These are phyloP conservation scores for Champsocephalus esox DNA, from an alignment of 2,797 vertebrate genomes.

Conservation along the genomic window DNA sequence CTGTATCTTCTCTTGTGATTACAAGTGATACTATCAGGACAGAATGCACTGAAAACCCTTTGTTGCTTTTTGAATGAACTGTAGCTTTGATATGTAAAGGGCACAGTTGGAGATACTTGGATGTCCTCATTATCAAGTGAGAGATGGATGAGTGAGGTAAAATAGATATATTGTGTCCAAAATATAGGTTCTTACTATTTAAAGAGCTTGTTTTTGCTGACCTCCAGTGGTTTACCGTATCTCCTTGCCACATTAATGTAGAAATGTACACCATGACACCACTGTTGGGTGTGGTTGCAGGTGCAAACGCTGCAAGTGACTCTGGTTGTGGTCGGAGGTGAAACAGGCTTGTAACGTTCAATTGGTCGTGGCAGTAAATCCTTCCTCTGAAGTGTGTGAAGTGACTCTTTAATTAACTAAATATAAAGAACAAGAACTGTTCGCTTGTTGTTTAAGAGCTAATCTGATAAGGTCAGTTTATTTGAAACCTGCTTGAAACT, in stretches of 20 bases:
- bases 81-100: background rate
- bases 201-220: background rate
- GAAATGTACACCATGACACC: background rate
- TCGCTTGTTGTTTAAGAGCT: background rate
- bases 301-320: background rate
- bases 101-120: background rate
- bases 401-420: too few species aligned
- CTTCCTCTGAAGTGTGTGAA: too few species aligned
- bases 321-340: too few species aligned
- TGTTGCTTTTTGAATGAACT: slow-evolving; percentile 14
- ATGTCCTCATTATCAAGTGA: background rate
- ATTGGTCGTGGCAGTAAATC: background rate
- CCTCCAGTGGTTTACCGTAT: background rate
- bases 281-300: background rate
- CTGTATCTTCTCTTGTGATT: slow-evolving; percentile 29
- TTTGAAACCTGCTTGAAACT: background rate
- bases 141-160: background rate
- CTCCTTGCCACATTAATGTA: background rate
- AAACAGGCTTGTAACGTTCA: background rate
- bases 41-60: slow-evolving; percentile 6
- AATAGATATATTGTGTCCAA: background rate
- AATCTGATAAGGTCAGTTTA: background rate
- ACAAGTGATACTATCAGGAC: slow-evolving; percentile 21
- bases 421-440: too few species aligned
- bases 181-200: background rate